These are phyloP conservation scores for Nothoprocta pentlandii DNA, from an alignment of 2,113 vertebrate genomes.

Conservation along the genomic window DNA sequence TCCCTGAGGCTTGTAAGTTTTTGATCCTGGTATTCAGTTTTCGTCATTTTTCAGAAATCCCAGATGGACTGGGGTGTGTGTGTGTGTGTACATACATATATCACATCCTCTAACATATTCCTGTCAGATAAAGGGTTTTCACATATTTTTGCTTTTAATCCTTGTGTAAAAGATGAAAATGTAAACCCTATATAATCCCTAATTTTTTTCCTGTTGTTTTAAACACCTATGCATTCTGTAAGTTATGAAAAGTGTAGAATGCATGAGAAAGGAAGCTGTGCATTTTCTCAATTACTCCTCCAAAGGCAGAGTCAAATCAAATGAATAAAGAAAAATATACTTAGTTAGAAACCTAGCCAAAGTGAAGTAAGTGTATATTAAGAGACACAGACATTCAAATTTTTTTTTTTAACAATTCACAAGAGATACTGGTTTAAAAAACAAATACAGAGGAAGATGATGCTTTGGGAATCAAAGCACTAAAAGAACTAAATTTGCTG, in stretches of 20 bases:
- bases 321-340: neutral
- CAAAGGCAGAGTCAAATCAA: neutral
- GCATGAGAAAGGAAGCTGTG: neutral
- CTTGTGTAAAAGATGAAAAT: neutral
- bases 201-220: accelerated
- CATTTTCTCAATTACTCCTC: neutral
- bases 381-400: neutral
- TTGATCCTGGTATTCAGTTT: neutral
- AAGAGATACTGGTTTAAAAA: neutral
- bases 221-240: accelerated
- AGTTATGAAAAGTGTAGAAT: neutral
- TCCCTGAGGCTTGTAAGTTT: accelerated
- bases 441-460: accelerated
- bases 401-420: neutral
- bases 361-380: neutral
- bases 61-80: accelerated
- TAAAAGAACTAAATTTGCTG: neutral
- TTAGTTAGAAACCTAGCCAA: neutral
- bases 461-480: accelerated
- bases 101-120: accelerated
- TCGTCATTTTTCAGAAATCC: neutral
- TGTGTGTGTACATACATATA: accelerated
- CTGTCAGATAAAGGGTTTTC: neutral
- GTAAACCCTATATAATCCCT: neutral
- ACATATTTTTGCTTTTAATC: neutral